Base-by-base conservation (phyloP, 2,888 invertebrate species). In the Agrochola macilenta region DNA sequence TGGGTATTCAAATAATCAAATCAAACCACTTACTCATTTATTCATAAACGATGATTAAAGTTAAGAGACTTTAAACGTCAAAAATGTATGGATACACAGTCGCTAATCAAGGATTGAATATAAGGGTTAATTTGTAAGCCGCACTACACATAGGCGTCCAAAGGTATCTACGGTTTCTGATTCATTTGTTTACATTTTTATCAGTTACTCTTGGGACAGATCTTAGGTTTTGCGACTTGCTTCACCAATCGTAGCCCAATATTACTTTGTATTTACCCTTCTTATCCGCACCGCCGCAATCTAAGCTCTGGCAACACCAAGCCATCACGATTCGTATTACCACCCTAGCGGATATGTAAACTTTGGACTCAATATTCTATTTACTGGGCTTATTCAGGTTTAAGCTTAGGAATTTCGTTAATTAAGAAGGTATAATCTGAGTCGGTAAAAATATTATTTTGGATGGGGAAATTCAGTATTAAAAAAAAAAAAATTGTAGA, bases 311-410 rank as follows among this genome's bases (percentile, higher is more conserved):
- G 69, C 43, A 66, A 39, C 58, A 68, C 65, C 54, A 26, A 84
- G 52, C n/a, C 60, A 46, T 76, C 75, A 79, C 80, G 82, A 61
- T 63, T 69, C 46, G 46, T 76, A 76, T 84, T 84, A 57, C 63
- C 65, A 66, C 7, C 17, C 65, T 52, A 26, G n/a, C 5, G 39
- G 61, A 54, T 68, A 63, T 71, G 46, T 69, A 68, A 68, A 69
- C 64, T 61, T 46, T 52, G 26, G 35, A 58, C 7, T 57, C 57
- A 46, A 63, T 73, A 66, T 61, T 73, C n/a, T 68, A 26, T 43
- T 60, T 71, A 71, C 79, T 46, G 23, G 1, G n/a, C 5, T 35
- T 57, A 46, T 26, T 5, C 46, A n/a, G 20, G 23, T 30, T 66
- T 2, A 23, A 20, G 4, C 9, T 3, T 12, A 11, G 30, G 14